Conservation (phyloP, 2,888 invertebrate species). For the Halocaridina rubra region DNA sequence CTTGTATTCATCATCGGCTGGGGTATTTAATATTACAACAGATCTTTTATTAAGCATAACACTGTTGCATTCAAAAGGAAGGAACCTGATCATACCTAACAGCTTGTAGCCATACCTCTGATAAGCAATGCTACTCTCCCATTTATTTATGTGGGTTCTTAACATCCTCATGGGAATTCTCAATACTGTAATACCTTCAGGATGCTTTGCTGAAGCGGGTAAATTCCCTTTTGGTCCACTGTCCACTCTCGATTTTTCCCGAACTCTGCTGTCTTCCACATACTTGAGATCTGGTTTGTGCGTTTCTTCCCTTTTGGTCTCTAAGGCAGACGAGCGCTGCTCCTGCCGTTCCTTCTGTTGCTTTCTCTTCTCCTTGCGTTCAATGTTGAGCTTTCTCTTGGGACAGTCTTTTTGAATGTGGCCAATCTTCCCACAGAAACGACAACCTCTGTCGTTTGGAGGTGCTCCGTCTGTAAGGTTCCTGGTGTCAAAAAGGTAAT, state of each 20-base stretch:
- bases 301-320: not conserved
- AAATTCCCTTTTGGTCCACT: not conserved
- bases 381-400: constrained; percentile 29
- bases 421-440: constrained; percentile 72
- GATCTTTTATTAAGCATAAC: not conserved
- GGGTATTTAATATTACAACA: not conserved
- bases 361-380: constrained; percentile 36
- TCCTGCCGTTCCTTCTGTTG: constrained; percentile 32
- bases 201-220: not conserved
- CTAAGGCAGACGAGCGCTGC: not conserved
- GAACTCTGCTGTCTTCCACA: not conserved
- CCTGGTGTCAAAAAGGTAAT: constrained; percentile 69
- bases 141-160: not conserved
- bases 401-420: constrained; percentile 72
- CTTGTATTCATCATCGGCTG: not conserved
- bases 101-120: not conserved
- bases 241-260: not conserved
- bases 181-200: constrained; percentile 37
- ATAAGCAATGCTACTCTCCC: constrained; percentile 18
- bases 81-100: constrained; percentile 20
- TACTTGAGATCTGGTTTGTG: not conserved
- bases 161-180: not conserved
- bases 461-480: constrained; percentile 69
- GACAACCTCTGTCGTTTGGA: constrained; percentile 72
- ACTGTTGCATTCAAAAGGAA: not conserved